Percentiles rank a stretch among this genome's conserved stretches.
Evolutionary conservation across 1,140 invertebrate genomes (phyloP).

Genomic region (Cyclargus thomasi): DNA sequence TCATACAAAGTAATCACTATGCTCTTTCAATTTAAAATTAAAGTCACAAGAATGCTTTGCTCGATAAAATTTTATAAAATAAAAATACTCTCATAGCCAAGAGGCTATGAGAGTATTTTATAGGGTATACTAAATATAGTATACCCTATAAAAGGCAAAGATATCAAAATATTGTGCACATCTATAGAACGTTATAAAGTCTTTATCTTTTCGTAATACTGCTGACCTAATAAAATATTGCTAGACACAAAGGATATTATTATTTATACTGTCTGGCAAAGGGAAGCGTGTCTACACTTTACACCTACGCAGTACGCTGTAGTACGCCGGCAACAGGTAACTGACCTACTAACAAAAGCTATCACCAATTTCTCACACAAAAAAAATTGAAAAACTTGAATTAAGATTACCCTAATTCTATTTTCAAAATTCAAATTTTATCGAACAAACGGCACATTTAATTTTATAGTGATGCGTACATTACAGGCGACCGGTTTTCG

Average conservation of each 20-base stretch:
- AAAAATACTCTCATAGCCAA: too few species aligned
- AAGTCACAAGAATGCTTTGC: background rate
- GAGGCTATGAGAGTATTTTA: too few species aligned
- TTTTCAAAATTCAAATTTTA: conserved; percentile 21
- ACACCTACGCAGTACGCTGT: conserved; percentile 27
- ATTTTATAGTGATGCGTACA: conserved; percentile 31
- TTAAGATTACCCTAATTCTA: conserved; percentile 6
- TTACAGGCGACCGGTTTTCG: conserved; percentile 31
- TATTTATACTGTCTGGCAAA: background rate
- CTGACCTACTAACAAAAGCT: conserved; percentile 19
- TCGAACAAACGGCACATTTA: conserved; percentile 5
- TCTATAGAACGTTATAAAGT: too few species aligned
- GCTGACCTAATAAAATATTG: background rate
- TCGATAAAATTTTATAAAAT: background rate
- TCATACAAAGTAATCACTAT: background rate
- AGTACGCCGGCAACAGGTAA: conserved; percentile 29
- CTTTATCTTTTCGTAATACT: background rate
- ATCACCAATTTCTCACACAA: background rate
- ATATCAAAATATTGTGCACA: too few species aligned
- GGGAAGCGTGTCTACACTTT: conserved; percentile 5
- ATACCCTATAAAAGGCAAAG: too few species aligned
- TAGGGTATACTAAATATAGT: too few species aligned
- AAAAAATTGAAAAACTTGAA: conserved; percentile 3
- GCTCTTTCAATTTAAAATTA: background rate
- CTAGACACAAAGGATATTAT: background rate